Percentiles rank a stretch among this genome's conserved stretches.
phyloP scores from a whole-genome alignment of 2,113 vertebrate genomes.

The Penelope pileata region DNA sequence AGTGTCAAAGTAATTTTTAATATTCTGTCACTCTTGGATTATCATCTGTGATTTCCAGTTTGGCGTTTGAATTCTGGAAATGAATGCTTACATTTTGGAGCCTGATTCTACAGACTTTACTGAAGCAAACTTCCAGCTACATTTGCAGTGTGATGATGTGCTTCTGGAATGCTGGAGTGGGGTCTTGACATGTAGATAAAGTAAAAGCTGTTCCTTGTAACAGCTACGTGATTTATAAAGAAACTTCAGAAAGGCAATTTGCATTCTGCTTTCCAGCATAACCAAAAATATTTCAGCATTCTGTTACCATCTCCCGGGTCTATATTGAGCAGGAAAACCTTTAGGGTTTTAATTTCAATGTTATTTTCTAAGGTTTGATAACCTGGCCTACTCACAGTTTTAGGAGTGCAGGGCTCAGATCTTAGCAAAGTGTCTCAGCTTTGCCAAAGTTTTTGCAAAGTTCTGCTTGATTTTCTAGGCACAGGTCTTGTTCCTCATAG shows the following conservation, averaged over 20 bases:
- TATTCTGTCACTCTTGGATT: background rate
- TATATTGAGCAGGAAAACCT: background rate
- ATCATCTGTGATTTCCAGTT: background rate
- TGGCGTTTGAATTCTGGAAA: background rate
- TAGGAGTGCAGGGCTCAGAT: background rate
- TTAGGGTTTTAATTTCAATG: background rate
- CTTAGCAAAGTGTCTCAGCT: background rate
- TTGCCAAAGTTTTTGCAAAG: background rate
- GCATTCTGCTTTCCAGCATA: background rate
- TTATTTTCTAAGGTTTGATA: background rate
- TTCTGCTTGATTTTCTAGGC: background rate
- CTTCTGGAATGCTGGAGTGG: background rate
- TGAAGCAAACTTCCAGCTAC: background rate
- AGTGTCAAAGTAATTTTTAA: background rate
- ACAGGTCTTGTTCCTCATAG: background rate
- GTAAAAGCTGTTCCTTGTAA: background rate
- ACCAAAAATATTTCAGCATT: accelerated
- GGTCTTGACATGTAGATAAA: background rate
- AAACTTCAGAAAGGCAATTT: slow-evolving; percentile 2
- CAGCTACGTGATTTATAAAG: background rate
- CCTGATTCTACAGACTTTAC: background rate
- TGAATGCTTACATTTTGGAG: background rate
- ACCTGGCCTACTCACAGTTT: background rate
- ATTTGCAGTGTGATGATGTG: background rate
- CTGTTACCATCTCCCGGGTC: background rate